Evolutionary conservation across 2,888 invertebrate species (phyloP), one percentile per base, ranked within the genome.

Genomic region (Atherix ibis): DNA sequence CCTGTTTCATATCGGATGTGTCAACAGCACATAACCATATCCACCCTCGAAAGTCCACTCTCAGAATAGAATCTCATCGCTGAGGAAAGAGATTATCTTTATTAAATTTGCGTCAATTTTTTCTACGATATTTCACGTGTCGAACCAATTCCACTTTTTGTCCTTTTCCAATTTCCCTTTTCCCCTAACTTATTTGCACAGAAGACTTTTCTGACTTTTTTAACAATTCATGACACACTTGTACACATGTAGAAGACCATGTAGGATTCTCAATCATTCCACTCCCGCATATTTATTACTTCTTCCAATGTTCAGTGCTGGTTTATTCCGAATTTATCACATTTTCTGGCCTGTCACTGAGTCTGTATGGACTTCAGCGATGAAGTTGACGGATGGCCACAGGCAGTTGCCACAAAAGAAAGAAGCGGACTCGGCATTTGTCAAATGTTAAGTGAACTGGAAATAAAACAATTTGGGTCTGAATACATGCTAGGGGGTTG

Each of bases 381-480:
- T 18, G 29, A n/a, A 25, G 6, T 31, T 40, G 37, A 40, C 35
- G 34, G 37, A 40, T 40, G 35, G 35, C 32, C 35, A 26, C 35
- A 29, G 24, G 30, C 30, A 16, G 10, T 28, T 30, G 18, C 32
- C 28, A 35, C 36, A 37, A 37, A 29, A 30, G 33, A 32, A 22
- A 13, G 14, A n/a, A n/a, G 8, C 15, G 27, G 22, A 34, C 22
- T 17, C 28, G 19, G 26, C 40, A 40, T 40, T 40, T 40, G 40
- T 40, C 37, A 40, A 37, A 27, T 37, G 40, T 26, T 37, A 37
- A 40, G 40, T 40, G 35, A 33, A 30, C 30, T 37, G 40, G 37
- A 40, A 40, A 40, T 39, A 40, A 40, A 40, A 40, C 40, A 40
- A 40, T 40, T 40, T 40, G 32, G 38, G 17, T 27, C n/a, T n/a